These are phyloP conservation scores for Brachionus rubens DNA, from an alignment of 1,140 invertebrate genomes.

Conservation along the genomic window DNA sequence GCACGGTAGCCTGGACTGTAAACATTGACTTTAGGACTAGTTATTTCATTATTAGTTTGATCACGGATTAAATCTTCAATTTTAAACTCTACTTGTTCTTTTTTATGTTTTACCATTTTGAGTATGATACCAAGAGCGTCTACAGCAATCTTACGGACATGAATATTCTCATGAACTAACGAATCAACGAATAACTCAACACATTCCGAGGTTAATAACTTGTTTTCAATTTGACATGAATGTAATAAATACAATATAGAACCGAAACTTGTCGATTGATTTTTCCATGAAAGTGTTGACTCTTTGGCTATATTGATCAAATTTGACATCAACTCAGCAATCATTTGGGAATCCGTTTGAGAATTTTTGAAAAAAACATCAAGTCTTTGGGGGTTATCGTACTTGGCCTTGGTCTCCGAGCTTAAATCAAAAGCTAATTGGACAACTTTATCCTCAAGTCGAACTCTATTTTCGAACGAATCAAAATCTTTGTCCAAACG, in stretches of 20 bases:
- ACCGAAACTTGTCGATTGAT: constrained; percentile 25
- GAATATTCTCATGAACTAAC: constrained; percentile 28
- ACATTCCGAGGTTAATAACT: constrained; percentile 6
- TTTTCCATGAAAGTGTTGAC: constrained; percentile 26
- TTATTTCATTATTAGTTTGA: background rate
- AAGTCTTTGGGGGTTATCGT: constrained; percentile 60
- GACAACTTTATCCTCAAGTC: constrained; percentile 50
- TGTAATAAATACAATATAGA: constrained; percentile 15
- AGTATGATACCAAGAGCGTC: constrained; percentile 32
- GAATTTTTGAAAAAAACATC: constrained; percentile 59
- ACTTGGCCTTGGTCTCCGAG: background rate
- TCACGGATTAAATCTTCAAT: background rate
- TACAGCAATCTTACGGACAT: constrained; percentile 30
- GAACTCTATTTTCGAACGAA: constrained; percentile 60
- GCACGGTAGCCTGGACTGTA: constrained; percentile 23
- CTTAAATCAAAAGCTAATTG: background rate
- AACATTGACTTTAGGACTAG: background rate
- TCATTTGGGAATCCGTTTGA: constrained; percentile 30
- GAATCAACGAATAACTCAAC: constrained; percentile 29
- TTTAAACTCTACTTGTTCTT: background rate
- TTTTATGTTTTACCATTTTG: constrained; percentile 35
- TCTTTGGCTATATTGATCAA: constrained; percentile 48
- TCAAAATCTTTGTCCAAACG: constrained; percentile 62
- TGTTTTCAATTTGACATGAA: constrained; percentile 13
- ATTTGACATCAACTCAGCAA: constrained; percentile 47